These are phyloP conservation scores for Cavia porcellus DNA, from an alignment of 2,113 vertebrate species.

Conservation along the genomic window DNA sequence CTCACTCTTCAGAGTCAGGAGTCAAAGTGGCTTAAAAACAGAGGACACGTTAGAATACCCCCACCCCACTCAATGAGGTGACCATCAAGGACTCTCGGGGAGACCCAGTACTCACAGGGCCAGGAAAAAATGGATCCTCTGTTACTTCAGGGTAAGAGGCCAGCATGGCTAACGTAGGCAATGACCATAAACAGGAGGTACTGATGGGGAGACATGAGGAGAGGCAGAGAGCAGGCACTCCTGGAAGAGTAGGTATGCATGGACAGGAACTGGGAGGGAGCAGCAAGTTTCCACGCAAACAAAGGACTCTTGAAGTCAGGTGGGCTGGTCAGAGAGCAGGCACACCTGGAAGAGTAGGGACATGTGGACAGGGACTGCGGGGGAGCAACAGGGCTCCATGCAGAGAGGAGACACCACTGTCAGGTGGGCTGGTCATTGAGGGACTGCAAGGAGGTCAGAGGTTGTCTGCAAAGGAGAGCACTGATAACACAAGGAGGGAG, in stretches of 20 bases:
- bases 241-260: neutral
- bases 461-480: accelerated
- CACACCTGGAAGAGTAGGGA: neutral
- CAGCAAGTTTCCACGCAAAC: accelerated
- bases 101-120: constrained; percentile 68
- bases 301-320: accelerated
- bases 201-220: neutral
- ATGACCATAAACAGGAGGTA: constrained; percentile 73
- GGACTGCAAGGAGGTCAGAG: accelerated
- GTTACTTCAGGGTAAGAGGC: constrained; percentile 66
- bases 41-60: neutral
- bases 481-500: neutral
- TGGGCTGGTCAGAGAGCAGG: neutral
- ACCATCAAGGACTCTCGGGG: neutral
- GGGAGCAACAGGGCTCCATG: accelerated
- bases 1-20: neutral
- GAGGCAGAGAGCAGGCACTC: neutral
- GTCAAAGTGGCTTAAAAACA: neutral
- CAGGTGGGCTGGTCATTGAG: neutral
- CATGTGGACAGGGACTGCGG: accelerated
- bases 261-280: accelerated
- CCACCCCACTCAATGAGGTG: accelerated
- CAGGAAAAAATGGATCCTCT: constrained; percentile 64
- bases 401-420: accelerated
- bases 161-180: constrained; percentile 36